A percentile compares a stretch with the other conserved stretches of the same genome.
These are phyloP conservation scores for Eudasyphora cyanicolor DNA, from an alignment of 2,888 invertebrate species.

Conservation along the genomic window DNA sequence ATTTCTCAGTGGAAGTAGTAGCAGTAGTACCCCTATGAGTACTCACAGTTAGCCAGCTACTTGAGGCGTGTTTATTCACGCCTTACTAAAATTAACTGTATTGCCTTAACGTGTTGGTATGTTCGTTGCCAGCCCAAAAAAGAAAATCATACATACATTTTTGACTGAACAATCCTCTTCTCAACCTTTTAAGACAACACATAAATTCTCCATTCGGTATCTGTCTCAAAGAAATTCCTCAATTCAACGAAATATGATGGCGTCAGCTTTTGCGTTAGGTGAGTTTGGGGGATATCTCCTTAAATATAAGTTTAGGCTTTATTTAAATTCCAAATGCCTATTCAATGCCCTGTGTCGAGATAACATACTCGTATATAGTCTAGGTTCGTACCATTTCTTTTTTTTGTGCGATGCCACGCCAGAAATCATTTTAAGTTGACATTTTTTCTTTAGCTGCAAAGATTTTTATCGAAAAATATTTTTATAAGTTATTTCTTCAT, in stretches of 20 bases:
- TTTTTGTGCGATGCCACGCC: slow-evolving; percentile 20
- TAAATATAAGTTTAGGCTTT: slow-evolving; percentile 37
- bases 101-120: slow-evolving; percentile 64
- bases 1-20: slow-evolving; percentile 5
- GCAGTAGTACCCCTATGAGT: background rate
- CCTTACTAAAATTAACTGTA: slow-evolving; percentile 64
- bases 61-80: slow-evolving; percentile 65
- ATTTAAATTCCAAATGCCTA: slow-evolving; percentile 61
- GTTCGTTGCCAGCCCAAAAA: slow-evolving; percentile 46
- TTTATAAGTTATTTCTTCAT: slow-evolving; percentile 35
- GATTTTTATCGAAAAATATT: slow-evolving; percentile 55
- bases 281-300: background rate
- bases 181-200: no score
- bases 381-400: background rate
- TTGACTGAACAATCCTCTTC: no score
- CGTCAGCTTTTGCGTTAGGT: slow-evolving; percentile 42
- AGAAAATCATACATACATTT: no score
- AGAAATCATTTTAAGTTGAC: slow-evolving; percentile 60
- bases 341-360: slow-evolving; percentile 15
- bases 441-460: slow-evolving; percentile 26
- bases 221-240: background rate
- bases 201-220: background rate
- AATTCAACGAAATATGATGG: slow-evolving; percentile 52
- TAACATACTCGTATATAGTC: background rate
- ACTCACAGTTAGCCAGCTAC: slow-evolving; percentile 55